Conservation (phyloP, 2,888 invertebrate genomes). For the Lithosia quadra region DNA sequence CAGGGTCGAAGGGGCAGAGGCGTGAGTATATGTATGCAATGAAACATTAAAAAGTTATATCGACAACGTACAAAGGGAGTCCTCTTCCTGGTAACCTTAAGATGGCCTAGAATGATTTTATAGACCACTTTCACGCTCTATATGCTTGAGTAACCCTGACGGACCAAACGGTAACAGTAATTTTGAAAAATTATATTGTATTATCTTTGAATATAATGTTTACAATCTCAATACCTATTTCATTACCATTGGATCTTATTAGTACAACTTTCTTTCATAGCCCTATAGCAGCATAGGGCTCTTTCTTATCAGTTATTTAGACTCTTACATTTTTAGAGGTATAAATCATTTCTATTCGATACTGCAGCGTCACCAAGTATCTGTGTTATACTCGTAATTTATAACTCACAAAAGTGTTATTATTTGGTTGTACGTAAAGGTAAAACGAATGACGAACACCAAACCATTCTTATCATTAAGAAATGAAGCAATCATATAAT, state of each 20-base stretch:
- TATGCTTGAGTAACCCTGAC: not conserved
- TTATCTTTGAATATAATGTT: not conserved
- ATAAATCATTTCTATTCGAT: not conserved
- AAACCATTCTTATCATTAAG: constrained; percentile 47
- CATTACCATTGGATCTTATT: not conserved
- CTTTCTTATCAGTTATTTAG: not conserved
- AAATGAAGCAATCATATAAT: constrained; percentile 47
- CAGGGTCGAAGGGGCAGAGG: not conserved
- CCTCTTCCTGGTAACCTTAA: not conserved
- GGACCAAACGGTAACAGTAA: not conserved
- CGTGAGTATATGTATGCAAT: not conserved
- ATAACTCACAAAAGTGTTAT: too few relatives aligned
- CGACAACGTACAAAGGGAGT: not conserved
- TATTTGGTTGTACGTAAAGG: constrained; percentile 16
- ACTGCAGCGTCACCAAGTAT: not conserved
- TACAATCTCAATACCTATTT: not conserved
- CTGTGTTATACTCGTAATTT: too few relatives aligned
- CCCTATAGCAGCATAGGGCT: not conserved
- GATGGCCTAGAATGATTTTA: constrained; percentile 3
- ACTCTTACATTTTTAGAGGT: not conserved
- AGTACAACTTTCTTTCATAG: not conserved
- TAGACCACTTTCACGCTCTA: not conserved
- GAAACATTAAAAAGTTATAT: not conserved
- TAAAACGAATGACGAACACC: constrained; percentile 35
- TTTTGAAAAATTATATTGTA: not conserved